Base-by-base conservation (phyloP, 1,140 invertebrate genomes). In the Neodiprion fabricii region DNA sequence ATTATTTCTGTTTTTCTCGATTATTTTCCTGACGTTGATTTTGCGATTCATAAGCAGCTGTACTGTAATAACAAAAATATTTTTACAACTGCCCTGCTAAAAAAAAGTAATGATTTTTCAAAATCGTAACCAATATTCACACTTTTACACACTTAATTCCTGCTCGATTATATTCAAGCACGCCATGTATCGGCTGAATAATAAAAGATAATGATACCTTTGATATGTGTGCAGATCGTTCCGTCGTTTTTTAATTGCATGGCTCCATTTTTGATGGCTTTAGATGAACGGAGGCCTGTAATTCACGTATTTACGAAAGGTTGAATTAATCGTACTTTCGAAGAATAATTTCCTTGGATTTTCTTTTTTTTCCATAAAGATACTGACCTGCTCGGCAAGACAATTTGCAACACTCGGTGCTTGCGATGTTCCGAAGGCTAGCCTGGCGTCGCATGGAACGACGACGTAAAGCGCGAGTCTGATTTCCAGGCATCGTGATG, bases 401-500 rank as follows among this genome's bases (percentile, higher is more conserved):
- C 17, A 69, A 5, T 69, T 69, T 69, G 40, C 67, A 69, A 21
- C 67, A 69, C 67, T 69, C 67, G 23, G 11, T 23, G 17, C 12
- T 21, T 69, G 1, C 12, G 28, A 5, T 40, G 28, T 61, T 61
- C 8, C n/a, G 4, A 0, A 61, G n/a, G 9, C 4, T 5, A 40
- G 53, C 53, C 53, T 61, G 53, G n/a, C 53, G 53, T 61, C 53
- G 53, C 11, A 7, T 14, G 53, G 4, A 61, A 61, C 53, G 53
- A 9, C 53, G 53, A 4, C 53, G 53, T 17, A 61, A 61, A 12
- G 53, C 5, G n/a, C 53, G 53, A 61, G 53, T 61, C 53, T 61
- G 5, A 5, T 61, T 61, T 61, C 53, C 53, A 14, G 53, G 53
- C 53, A 61, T 61, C 11, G 11, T 40, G 5, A 40, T 5, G 28